These are phyloP conservation scores for Melanargia galathea DNA, from an alignment of 2,888 invertebrate genomes.

Conservation along the genomic window DNA sequence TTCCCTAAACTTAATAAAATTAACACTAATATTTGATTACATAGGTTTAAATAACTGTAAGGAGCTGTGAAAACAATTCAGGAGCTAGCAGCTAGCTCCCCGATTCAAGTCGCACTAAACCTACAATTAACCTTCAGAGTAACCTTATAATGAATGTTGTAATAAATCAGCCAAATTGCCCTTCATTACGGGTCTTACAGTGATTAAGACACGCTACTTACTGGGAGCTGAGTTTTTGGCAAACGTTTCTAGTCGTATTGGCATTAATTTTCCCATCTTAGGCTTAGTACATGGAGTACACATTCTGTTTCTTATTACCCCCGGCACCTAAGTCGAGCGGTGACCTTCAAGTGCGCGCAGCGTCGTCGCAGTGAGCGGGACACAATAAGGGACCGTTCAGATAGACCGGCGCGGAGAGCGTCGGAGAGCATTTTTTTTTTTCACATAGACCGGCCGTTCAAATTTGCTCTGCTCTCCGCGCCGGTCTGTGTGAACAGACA, in stretches of 20 bases:
- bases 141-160: constrained; percentile 70
- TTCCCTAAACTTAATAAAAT: too few species aligned
- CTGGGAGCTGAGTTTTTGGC: constrained; percentile 57
- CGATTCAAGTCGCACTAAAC: constrained; percentile 55
- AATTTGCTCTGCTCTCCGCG: too few species aligned
- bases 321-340: too few species aligned
- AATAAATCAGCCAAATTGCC: constrained; percentile 75
- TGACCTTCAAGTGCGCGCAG: too few species aligned
- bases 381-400: too few species aligned
- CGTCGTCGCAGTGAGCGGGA: too few species aligned
- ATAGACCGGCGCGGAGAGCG: too few species aligned
- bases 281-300: not conserved
- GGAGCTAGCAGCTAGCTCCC: constrained; percentile 30
- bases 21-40: not conserved
- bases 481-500: too few species aligned
- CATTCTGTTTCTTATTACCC: too few species aligned
- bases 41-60: not conserved
- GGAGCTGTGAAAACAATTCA: constrained; percentile 4
- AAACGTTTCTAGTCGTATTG: constrained; percentile 46
- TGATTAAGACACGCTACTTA: constrained; percentile 68
- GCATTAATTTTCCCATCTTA: constrained; percentile 38
- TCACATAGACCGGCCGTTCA: too few species aligned
- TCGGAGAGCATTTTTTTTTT: too few species aligned
- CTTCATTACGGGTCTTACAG: constrained; percentile 76
- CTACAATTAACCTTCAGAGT: constrained; percentile 66